These are phyloP conservation scores for Etheostoma cragini DNA, from an alignment of 2,113 vertebrate species.

Conservation along the genomic window DNA sequence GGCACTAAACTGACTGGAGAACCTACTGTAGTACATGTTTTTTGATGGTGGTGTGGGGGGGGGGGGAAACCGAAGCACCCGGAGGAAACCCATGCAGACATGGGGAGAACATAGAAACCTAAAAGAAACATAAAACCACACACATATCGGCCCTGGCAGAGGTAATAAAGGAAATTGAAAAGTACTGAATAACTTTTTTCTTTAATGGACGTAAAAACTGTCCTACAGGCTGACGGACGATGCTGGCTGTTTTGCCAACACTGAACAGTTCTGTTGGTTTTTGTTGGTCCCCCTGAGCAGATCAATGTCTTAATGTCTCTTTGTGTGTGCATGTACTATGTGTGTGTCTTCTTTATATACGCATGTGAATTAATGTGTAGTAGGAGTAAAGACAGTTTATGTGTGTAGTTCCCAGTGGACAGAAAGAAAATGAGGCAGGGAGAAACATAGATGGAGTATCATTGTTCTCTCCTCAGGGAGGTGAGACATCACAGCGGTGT, in stretches of 20 bases:
- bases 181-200: not conserved
- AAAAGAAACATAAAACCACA: too few relatives aligned
- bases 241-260: not conserved
- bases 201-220: not conserved
- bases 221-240: not conserved
- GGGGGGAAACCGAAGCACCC: too few relatives aligned
- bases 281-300: not conserved
- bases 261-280: not conserved
- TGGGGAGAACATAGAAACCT: too few relatives aligned
- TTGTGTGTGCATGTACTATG: not conserved
- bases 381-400: not conserved
- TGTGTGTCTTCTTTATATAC: not conserved
- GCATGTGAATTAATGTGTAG: not conserved
- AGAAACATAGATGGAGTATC: constrained; percentile 30
- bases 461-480: constrained; percentile 32
- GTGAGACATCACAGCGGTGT: constrained; percentile 17
- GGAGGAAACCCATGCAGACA: too few relatives aligned
- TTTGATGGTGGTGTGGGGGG: too few relatives aligned
- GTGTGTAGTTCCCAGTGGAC: constrained; percentile 13
- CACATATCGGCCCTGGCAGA: too few relatives aligned
- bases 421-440: constrained; percentile 25
- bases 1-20: too few relatives aligned
- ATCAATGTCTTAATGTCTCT: not conserved
- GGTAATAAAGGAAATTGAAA: not conserved
- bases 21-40: too few relatives aligned